phyloP scores from a whole-genome alignment of 2,888 invertebrate genomes.

The Acleris cristana region DNA sequence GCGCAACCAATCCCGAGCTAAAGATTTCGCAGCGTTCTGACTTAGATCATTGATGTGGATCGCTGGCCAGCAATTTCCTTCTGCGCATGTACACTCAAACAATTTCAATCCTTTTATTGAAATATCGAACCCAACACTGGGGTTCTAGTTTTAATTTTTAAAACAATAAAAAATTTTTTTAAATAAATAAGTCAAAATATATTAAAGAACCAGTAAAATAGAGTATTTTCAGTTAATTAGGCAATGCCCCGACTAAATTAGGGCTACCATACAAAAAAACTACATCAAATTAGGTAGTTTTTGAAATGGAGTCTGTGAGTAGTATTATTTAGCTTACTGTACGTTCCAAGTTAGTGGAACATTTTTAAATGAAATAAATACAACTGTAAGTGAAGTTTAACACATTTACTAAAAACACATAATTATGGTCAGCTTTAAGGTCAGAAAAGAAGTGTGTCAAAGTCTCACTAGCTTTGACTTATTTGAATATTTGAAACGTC shows the following conservation, averaged over 20 bases:
- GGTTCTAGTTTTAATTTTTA: not conserved
- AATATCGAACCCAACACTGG: not conserved
- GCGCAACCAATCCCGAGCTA: slow-evolving; percentile 80
- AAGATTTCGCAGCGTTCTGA: slow-evolving; percentile 77
- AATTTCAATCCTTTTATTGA: slow-evolving; percentile 54
- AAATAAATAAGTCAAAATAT: not conserved
- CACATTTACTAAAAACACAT: too few species aligned
- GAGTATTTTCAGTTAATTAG: not conserved
- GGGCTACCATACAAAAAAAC: slow-evolving; percentile 13
- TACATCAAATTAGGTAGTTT: slow-evolving; percentile 14
- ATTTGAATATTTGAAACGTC: too few species aligned
- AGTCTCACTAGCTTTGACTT: too few species aligned
- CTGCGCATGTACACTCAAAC: slow-evolving; percentile 71
- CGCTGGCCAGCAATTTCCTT: slow-evolving; percentile 75
- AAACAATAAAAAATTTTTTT: not conserved
- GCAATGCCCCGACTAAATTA: not conserved
- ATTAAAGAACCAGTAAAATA: too few species aligned
- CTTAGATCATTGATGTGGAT: slow-evolving; percentile 83
- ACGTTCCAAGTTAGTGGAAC: too few species aligned
- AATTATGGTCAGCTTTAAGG: too few species aligned
- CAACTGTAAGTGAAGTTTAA: too few species aligned
- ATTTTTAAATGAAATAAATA: too few species aligned
- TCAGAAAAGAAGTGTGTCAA: too few species aligned
- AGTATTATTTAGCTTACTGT: too few species aligned
- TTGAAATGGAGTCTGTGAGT: too few species aligned